Evolutionary conservation across 2,888 invertebrate genomes (phyloP).

Genomic region (Diogma glabrata): DNA sequence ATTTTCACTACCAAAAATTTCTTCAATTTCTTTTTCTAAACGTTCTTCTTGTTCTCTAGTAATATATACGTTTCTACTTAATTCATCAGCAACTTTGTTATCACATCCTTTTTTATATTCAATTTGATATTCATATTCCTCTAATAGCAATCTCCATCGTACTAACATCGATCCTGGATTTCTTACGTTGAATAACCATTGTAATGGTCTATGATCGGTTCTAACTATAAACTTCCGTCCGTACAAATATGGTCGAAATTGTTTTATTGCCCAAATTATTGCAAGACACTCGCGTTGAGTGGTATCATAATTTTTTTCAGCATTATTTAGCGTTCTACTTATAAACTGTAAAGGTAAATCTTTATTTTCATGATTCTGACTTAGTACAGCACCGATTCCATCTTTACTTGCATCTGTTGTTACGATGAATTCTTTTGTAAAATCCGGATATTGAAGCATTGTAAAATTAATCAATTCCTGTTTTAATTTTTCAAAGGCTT

Average conservation of each 20-base stretch:
- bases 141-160: constrained; percentile 23
- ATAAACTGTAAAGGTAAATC: constrained; percentile 23
- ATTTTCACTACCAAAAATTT: constrained; percentile 1
- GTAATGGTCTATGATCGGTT: constrained; percentile 24
- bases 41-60: background rate
- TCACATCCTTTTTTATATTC: constrained; percentile 19
- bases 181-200: constrained; percentile 16
- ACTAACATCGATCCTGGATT: constrained; percentile 17
- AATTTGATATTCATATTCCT: constrained; percentile 23
- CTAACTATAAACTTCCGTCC: constrained; percentile 21
- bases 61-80: constrained; percentile 12
- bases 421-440: too few species aligned
- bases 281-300: constrained; percentile 22
- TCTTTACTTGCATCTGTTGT: background rate
- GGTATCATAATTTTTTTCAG: constrained; percentile 18
- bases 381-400: background rate
- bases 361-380: background rate
- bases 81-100: constrained; percentile 19
- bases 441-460: too few species aligned
- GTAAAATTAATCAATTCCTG: too few species aligned
- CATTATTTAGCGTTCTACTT: constrained; percentile 16
- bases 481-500: too few species aligned
- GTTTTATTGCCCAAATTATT: constrained; percentile 19
- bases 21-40: constrained; percentile 1
- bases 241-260: constrained; percentile 22